Conservation (phyloP, 2,888 invertebrate genomes). For the Pantelozetes paolii region DNA sequence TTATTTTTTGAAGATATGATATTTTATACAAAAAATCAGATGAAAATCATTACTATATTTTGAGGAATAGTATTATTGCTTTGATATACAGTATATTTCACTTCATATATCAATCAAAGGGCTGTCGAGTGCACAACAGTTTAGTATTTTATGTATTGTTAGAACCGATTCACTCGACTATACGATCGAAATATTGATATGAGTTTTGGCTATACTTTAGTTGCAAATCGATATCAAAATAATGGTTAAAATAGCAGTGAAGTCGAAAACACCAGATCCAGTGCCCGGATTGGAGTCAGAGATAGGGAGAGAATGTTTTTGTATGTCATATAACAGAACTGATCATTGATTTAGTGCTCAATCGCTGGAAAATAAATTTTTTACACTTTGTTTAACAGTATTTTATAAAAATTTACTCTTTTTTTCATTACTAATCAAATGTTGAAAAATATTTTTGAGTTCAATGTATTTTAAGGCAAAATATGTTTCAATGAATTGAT, state of each 20-base stretch:
- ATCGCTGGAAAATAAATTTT: constrained; percentile 19
- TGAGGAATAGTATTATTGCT: constrained; percentile 32
- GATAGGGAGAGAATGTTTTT: too few relatives aligned
- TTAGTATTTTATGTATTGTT: constrained; percentile 24
- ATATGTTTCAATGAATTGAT: background rate
- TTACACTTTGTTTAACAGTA: constrained; percentile 21
- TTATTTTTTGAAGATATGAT: too few relatives aligned
- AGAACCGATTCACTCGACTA: background rate
- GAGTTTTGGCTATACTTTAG: constrained; percentile 12
- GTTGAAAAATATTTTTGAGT: background rate
- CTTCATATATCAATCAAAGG: constrained; percentile 27
- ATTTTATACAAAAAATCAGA: background rate
- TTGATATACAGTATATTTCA: constrained; percentile 32
- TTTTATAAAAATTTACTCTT: constrained; percentile 7
- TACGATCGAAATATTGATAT: constrained; percentile 29
- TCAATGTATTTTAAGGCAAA: background rate
- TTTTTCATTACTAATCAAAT: background rate
- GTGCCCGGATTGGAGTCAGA: too few relatives aligned
- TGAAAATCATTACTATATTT: background rate
- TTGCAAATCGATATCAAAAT: constrained; percentile 27
- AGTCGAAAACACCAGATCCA: background rate
- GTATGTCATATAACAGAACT: background rate
- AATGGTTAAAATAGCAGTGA: constrained; percentile 23
- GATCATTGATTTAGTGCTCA: constrained; percentile 15
- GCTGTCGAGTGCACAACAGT: constrained; percentile 31